Conservation (phyloP, 1,140 invertebrate genomes). For the Trissolcus basalis region DNA sequence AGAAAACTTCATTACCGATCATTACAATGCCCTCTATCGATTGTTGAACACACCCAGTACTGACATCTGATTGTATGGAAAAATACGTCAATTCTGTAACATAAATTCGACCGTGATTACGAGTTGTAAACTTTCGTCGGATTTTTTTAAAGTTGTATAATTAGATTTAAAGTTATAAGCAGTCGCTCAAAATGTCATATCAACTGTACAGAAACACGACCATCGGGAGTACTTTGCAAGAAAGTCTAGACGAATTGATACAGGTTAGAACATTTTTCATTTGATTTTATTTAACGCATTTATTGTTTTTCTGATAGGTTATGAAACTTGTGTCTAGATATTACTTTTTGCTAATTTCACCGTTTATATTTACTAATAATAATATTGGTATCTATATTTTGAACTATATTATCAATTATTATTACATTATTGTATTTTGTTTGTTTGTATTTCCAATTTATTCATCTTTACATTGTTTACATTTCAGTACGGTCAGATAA, state of each 20-base stretch:
- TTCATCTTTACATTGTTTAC: slow-evolving; percentile 37
- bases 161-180: background rate
- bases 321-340: too few species aligned
- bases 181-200: slow-evolving; percentile 85
- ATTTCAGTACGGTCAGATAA: slow-evolving; percentile 96
- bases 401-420: too few species aligned
- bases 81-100: background rate
- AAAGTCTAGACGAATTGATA: slow-evolving; percentile 95
- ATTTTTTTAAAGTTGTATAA: too few species aligned
- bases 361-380: too few species aligned
- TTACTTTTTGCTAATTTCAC: too few species aligned
- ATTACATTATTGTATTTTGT: background rate
- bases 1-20: too few species aligned
- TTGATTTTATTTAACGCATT: background rate
- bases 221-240: slow-evolving; percentile 95
- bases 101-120: too few species aligned
- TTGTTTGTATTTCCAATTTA: background rate
- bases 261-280: slow-evolving; percentile 77
- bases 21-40: too few species aligned
- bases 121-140: too few species aligned
- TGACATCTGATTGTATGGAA: background rate
- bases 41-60: too few species aligned
- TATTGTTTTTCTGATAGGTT: background rate
- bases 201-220: slow-evolving; percentile 99
- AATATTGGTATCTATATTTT: too few species aligned